Conservation (phyloP, 2,888 invertebrate species). For the Aethes cnicana region DNA sequence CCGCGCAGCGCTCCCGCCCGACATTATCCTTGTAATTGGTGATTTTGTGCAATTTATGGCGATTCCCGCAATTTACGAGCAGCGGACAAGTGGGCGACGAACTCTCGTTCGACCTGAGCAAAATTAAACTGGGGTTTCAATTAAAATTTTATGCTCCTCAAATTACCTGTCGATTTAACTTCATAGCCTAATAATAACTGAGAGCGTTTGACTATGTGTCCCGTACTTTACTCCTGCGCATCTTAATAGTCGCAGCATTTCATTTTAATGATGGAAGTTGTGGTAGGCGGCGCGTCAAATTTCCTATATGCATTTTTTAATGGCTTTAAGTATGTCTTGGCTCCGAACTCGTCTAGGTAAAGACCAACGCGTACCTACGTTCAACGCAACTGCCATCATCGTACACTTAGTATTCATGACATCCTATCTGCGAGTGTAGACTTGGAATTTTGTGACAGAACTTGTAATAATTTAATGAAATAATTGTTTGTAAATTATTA, state of each 20-base stretch:
- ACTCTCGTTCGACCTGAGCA: conserved; percentile 50
- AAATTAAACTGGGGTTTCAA: conserved; percentile 70
- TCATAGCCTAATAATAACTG: conserved; percentile 25
- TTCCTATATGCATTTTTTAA: not conserved
- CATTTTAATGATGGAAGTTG: conserved; percentile 24
- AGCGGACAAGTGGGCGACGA: conserved; percentile 75
- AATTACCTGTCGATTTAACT: conserved; percentile 74
- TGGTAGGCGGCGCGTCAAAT: conserved; percentile 6
- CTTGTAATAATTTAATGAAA: conserved; percentile 58
- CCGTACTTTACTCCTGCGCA: not conserved
- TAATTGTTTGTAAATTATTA: conserved; percentile 68
- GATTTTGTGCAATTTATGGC: conserved; percentile 80
- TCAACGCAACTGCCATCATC: not conserved
- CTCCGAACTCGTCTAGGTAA: conserved; percentile 16
- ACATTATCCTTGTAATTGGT: conserved; percentile 76
- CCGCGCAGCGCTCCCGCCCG: conserved; percentile 49
- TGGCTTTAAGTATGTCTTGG: conserved; percentile 9
- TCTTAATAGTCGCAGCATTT: not conserved
- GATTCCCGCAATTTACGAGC: conserved; percentile 77
- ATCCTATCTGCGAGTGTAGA: conserved; percentile 11
- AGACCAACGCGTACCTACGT: conserved; percentile 12
- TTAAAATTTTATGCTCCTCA: conserved; percentile 73
- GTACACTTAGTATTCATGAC: conserved; percentile 25
- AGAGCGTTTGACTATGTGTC: conserved; percentile 10
- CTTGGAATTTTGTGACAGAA: conserved; percentile 40